These are phyloP conservation scores for Pycnonotus jocosus DNA, from an alignment of 2,113 vertebrate genomes.

Conservation along the genomic window DNA sequence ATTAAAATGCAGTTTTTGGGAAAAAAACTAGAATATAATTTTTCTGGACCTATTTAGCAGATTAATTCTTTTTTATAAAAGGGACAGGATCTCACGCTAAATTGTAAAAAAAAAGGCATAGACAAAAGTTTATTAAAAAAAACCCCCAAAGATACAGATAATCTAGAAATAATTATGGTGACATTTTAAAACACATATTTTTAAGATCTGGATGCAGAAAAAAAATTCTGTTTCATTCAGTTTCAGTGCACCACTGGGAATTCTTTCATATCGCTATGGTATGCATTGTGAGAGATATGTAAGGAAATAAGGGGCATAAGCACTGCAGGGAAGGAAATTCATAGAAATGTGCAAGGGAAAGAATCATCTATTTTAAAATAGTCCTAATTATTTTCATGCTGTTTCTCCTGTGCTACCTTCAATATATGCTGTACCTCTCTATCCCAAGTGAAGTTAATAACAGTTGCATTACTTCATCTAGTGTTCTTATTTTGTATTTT, in stretches of 20 bases:
- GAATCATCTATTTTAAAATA: background rate
- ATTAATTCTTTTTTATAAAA: background rate
- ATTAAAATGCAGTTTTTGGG: background rate
- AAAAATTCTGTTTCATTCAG: background rate
- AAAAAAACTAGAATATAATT: background rate
- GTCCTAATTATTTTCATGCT: conserved; percentile 9
- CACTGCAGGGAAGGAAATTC: background rate
- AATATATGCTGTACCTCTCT: background rate
- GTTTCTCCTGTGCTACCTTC: background rate
- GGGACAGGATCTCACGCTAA: background rate
- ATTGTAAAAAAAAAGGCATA: background rate
- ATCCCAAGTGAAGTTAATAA: background rate
- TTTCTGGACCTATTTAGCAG: background rate
- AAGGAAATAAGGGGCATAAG: background rate
- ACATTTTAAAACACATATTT: background rate
- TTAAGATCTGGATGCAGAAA: background rate
- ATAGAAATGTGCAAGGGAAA: background rate
- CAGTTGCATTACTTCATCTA: background rate
- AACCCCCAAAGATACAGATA: background rate
- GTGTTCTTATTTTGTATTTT: background rate
- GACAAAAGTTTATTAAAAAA: background rate
- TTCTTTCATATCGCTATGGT: background rate
- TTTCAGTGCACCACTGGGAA: background rate
- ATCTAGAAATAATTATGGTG: background rate
- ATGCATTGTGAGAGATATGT: background rate